phyloP scores from a whole-genome alignment of 2,888 invertebrate genomes.

The Girardia tigrina region DNA sequence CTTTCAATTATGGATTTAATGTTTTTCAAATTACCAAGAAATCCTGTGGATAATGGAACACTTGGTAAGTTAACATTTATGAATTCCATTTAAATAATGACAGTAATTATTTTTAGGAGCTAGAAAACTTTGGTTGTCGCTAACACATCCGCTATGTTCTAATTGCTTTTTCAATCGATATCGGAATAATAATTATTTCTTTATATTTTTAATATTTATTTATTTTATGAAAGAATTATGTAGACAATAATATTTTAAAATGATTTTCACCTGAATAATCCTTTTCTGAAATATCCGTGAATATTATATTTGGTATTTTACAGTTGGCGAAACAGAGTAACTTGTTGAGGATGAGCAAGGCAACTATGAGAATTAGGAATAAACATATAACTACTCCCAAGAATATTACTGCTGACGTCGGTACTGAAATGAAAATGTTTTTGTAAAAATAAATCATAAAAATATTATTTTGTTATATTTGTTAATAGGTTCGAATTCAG shows the following conservation, averaged over 20 bases:
- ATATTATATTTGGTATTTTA: neutral
- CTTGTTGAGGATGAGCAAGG: neutral
- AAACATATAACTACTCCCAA: neutral
- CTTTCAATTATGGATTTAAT: neutral
- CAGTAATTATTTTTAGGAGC: neutral
- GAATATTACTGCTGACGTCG: neutral
- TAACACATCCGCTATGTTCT: too few species aligned
- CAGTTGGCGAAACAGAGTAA: neutral
- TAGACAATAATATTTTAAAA: too few species aligned
- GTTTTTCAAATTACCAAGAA: neutral
- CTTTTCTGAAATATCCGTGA: neutral
- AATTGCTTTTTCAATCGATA: neutral
- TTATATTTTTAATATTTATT: neutral
- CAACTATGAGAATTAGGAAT: neutral
- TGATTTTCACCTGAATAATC: neutral
- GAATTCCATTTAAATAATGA: conserved; percentile 8
- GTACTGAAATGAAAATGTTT: too few species aligned
- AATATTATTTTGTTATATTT: too few species aligned
- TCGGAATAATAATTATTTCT: neutral
- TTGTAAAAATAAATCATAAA: too few species aligned
- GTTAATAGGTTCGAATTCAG: too few species aligned
- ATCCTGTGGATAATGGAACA: neutral
- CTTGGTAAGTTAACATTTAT: neutral
- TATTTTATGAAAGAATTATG: neutral
- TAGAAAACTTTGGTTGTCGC: neutral